Conservation (phyloP, 92 coral and sea anemone species). For the Zoanthus gigantus region DNA sequence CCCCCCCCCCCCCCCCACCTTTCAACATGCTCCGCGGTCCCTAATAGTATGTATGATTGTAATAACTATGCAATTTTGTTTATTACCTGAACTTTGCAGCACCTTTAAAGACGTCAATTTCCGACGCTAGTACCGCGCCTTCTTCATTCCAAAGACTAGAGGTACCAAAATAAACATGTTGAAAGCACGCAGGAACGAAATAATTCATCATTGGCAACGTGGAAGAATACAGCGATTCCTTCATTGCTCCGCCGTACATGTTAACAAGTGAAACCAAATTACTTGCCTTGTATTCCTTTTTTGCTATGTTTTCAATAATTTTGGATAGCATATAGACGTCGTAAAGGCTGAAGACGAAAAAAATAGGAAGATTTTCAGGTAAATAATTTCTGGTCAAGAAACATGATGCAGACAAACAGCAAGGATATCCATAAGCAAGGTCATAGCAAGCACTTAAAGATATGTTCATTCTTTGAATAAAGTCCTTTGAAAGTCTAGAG, state of each 20-base stretch:
- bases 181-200: slow-evolving; percentile 71
- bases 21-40: too few relatives aligned
- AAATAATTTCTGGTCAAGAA: slow-evolving; percentile 50
- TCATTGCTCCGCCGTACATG: slow-evolving; percentile 78
- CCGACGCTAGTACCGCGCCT: slow-evolving; percentile 41
- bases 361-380: slow-evolving; percentile 24
- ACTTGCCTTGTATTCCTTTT: slow-evolving; percentile 48
- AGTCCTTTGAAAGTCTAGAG: slow-evolving; percentile 44
- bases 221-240: slow-evolving; percentile 52
- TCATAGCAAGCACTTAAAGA: slow-evolving; percentile 55
- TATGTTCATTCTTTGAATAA: slow-evolving; percentile 20
- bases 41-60: too few relatives aligned
- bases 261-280: slow-evolving; percentile 64
- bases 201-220: slow-evolving; percentile 21
- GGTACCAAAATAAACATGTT: slow-evolving; percentile 65
- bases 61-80: too few relatives aligned
- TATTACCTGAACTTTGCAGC: slow-evolving; percentile 64
- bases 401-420: slow-evolving; percentile 63
- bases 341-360: slow-evolving; percentile 61
- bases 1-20: too few relatives aligned
- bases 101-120: slow-evolving; percentile 60
- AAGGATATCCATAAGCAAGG: slow-evolving; percentile 48
- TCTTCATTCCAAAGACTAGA: slow-evolving; percentile 71
- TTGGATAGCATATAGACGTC: slow-evolving; percentile 68
- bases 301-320: slow-evolving; percentile 49